phyloP scores from a whole-genome alignment of 2,797 vertebrate genomes.

The Poecilia gillii region DNA sequence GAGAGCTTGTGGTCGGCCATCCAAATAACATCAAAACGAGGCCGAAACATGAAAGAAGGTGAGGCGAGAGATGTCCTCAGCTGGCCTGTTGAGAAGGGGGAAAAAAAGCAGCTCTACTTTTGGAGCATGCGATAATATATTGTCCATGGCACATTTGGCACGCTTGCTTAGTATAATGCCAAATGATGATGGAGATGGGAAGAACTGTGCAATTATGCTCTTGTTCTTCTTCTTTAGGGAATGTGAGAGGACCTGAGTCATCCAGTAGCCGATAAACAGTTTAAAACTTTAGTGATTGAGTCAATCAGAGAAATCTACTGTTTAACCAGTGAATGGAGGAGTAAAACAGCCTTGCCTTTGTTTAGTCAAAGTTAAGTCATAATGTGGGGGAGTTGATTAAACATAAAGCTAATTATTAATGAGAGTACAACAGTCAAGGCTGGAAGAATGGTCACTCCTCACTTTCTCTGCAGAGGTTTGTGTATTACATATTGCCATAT shows the following conservation, averaged over 20 bases:
- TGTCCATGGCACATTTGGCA: constrained; percentile 33
- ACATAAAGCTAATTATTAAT: not conserved
- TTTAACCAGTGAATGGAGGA: not conserved
- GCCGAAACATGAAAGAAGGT: constrained; percentile 7
- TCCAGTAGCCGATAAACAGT: not conserved
- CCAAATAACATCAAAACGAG: not conserved
- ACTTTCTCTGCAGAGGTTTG: not conserved
- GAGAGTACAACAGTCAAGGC: not conserved
- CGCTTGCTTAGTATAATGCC: constrained; percentile 19
- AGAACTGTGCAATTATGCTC: constrained; percentile 10
- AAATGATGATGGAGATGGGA: not conserved
- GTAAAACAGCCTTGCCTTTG: not conserved
- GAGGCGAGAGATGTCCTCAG: not conserved
- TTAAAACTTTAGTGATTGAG: not conserved
- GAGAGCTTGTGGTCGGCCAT: not conserved
- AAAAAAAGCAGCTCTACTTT: constrained; percentile 10
- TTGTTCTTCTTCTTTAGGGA: not conserved
- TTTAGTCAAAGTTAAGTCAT: not conserved
- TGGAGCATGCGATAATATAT: constrained; percentile 26
- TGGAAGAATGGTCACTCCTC: not conserved
- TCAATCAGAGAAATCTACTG: not conserved
- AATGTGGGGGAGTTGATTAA: not conserved
- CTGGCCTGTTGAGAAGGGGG: constrained; percentile 18
- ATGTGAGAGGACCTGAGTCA: not conserved
- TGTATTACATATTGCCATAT: no score